phyloP scores from a whole-genome alignment of 2,888 invertebrate genomes.

The Oscheius sp. region DNA sequence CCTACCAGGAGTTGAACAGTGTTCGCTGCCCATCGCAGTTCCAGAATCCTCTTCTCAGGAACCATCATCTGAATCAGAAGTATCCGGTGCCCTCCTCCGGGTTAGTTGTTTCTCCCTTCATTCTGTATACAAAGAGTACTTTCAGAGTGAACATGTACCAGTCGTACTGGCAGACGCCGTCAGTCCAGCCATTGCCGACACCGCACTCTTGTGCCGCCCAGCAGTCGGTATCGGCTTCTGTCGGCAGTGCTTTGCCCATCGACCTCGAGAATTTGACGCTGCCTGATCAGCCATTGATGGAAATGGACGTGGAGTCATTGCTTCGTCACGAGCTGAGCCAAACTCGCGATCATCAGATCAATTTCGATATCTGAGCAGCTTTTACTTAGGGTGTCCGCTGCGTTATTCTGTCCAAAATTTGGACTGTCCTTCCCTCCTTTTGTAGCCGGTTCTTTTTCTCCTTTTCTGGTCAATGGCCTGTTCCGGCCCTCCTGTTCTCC shows the following conservation, averaged over 20 bases:
- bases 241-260: slow-evolving; percentile 59
- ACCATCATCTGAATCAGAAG: slow-evolving; percentile 38
- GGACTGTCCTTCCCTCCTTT: slow-evolving; percentile 9
- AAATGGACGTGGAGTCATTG: slow-evolving; percentile 67
- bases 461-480: slow-evolving; percentile 24
- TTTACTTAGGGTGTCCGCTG: slow-evolving; percentile 27
- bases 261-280: slow-evolving; percentile 69
- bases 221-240: slow-evolving; percentile 40
- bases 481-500: slow-evolving; percentile 12
- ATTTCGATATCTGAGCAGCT: slow-evolving; percentile 54
- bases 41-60: slow-evolving; percentile 68
- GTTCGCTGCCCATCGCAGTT: slow-evolving; percentile 59
- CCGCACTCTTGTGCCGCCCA: slow-evolving; percentile 57
- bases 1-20: slow-evolving; percentile 67
- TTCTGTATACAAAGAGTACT: not conserved
- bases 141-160: slow-evolving; percentile 22
- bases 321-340: slow-evolving; percentile 65
- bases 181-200: slow-evolving; percentile 33
- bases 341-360: slow-evolving; percentile 56
- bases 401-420: slow-evolving; percentile 22
- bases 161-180: slow-evolving; percentile 26
- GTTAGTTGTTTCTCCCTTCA: slow-evolving; percentile 25
- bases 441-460: slow-evolving; percentile 27
- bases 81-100: slow-evolving; percentile 31
- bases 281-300: slow-evolving; percentile 63